Conservation (phyloP, 1,140 invertebrate genomes). For the Apis cerana region DNA sequence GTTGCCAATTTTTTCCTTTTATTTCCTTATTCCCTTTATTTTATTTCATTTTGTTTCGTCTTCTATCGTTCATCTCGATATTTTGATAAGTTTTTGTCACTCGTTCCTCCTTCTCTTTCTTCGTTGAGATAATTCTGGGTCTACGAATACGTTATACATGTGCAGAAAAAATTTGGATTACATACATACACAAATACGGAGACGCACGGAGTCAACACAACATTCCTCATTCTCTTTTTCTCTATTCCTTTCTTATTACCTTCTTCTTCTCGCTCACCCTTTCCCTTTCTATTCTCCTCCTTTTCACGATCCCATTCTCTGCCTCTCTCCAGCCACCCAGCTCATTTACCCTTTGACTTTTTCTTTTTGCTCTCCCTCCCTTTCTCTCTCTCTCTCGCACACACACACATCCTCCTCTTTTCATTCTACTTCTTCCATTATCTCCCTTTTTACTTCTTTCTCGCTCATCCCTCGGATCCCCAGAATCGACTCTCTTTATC, state of each 20-base stretch:
- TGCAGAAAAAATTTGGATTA: background rate
- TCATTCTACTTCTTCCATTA: background rate
- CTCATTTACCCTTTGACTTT: constrained; percentile 22
- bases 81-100: background rate
- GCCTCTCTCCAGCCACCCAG: background rate
- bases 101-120: background rate
- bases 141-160: background rate
- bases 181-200: background rate
- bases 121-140: background rate
- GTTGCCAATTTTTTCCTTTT: background rate
- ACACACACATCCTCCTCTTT: too few species aligned
- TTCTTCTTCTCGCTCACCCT: background rate
- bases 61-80: background rate
- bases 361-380: background rate
- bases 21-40: too few species aligned
- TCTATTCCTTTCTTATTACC: background rate
- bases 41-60: background rate
- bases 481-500: constrained; percentile 7
- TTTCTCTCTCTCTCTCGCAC: background rate
- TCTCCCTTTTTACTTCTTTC: background rate
- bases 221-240: background rate
- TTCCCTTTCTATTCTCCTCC: constrained; percentile 9
- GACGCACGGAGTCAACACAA: background rate
- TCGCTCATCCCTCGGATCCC: background rate
- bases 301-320: constrained; percentile 9